Conservation (phyloP, 2,888 invertebrate species). For the Chaetogeoica ovagalla region DNA sequence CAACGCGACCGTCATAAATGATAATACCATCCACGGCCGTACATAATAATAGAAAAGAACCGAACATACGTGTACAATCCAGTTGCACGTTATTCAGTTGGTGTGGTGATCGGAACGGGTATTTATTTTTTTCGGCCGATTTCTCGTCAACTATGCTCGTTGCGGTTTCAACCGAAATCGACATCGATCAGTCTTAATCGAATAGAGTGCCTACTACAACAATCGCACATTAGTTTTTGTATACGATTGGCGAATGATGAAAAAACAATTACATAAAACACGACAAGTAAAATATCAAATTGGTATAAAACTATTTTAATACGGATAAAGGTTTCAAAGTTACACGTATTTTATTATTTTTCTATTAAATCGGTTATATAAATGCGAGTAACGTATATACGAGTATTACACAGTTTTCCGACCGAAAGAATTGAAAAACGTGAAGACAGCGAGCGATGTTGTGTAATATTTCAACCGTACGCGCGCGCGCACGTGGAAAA, state of each 20-base stretch:
- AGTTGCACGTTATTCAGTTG: too few relatives aligned
- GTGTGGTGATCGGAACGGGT: too few relatives aligned
- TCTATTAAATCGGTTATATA: not conserved
- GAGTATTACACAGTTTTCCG: not conserved
- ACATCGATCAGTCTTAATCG: not conserved
- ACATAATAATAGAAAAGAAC: too few relatives aligned
- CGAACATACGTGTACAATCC: too few relatives aligned
- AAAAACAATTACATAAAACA: not conserved
- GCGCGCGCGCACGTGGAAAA: not conserved
- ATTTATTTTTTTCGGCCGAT: too few relatives aligned
- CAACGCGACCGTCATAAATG: too few relatives aligned
- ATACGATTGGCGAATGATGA: not conserved
- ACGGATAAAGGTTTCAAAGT: not conserved
- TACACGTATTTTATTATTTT: not conserved
- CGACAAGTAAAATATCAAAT: not conserved
- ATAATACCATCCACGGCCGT: too few relatives aligned
- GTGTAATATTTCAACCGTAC: not conserved
- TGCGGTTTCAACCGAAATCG: not conserved
- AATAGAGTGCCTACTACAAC: not conserved
- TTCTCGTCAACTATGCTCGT: too few relatives aligned
- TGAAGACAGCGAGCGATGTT: not conserved
- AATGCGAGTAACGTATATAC: not conserved
- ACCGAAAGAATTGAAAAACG: conserved; percentile 10
- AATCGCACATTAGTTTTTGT: not conserved
- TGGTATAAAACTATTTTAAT: not conserved